phyloP scores from a whole-genome alignment of 2,888 invertebrate species.

The Hemaris fuciformis region DNA sequence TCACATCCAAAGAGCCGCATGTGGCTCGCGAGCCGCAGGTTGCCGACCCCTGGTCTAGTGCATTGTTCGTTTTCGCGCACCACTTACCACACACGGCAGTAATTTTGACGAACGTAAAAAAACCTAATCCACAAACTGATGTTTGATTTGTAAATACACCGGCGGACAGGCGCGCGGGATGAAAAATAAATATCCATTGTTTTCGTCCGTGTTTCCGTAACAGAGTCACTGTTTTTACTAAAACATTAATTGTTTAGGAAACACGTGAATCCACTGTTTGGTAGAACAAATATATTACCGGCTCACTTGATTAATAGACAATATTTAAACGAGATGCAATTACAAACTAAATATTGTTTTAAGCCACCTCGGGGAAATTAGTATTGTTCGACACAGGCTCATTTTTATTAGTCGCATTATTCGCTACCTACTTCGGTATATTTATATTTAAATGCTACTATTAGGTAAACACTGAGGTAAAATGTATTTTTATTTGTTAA shows the following conservation, averaged over 20 bases:
- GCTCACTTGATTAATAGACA: neutral
- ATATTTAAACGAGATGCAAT: neutral
- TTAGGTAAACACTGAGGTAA: too few species aligned
- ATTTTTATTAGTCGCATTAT: too few species aligned
- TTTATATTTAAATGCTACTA: too few species aligned
- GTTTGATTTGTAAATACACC: slow-evolving; percentile 3
- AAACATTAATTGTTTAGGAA: neutral
- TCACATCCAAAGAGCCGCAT: too few species aligned
- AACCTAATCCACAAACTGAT: neutral
- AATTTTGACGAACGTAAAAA: neutral
- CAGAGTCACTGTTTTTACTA: slow-evolving; percentile 1
- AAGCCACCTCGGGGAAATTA: neutral
- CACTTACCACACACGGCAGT: neutral
- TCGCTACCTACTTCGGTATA: too few species aligned
- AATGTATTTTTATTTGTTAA: too few species aligned
- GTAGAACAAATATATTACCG: slow-evolving; percentile 37
- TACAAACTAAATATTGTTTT: slow-evolving; percentile 19
- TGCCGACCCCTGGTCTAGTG: too few species aligned
- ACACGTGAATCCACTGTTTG: neutral
- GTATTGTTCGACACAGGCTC: too few species aligned
- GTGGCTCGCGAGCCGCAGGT: too few species aligned
- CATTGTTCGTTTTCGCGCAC: neutral
- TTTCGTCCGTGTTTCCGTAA: neutral
- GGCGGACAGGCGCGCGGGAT: neutral
- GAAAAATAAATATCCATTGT: neutral